Conservation (phyloP, 2,113 vertebrate species). For the Prunella himalayana region DNA sequence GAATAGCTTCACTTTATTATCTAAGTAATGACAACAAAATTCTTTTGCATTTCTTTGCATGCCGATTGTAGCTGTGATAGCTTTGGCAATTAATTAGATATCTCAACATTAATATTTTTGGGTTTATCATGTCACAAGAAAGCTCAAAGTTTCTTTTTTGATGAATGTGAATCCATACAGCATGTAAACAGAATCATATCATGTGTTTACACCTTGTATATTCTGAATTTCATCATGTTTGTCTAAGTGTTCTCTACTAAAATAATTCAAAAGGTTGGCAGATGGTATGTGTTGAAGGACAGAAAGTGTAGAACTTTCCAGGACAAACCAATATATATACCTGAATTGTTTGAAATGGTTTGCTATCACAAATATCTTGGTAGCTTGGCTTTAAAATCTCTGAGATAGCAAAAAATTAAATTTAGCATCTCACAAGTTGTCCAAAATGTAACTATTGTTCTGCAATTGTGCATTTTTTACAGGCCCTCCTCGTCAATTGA, state of each 20-base stretch:
- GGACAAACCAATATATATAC: background rate
- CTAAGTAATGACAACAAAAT: background rate
- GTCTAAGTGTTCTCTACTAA: background rate
- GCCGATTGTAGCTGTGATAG: background rate
- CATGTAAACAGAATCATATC: background rate
- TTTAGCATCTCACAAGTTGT: background rate
- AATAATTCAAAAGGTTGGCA: background rate
- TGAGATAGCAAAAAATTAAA: background rate
- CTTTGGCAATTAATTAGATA: background rate
- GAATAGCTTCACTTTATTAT: background rate
- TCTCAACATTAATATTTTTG: background rate
- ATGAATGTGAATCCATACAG: background rate
- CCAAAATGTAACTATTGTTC: background rate
- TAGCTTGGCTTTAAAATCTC: background rate
- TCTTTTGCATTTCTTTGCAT: background rate
- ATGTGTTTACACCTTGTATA: background rate
- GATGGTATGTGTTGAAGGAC: background rate
- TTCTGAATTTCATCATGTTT: background rate
- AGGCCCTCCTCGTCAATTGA: constrained; percentile 81
- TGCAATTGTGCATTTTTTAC: constrained; percentile 14
- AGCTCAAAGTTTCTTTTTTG: background rate
- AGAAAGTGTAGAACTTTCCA: background rate
- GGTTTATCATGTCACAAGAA: background rate
- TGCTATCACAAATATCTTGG: background rate
- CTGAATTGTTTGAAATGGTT: background rate